Base-by-base conservation (phyloP, 2,113 vertebrate species). In the Misgurnus anguillicaudatus region DNA sequence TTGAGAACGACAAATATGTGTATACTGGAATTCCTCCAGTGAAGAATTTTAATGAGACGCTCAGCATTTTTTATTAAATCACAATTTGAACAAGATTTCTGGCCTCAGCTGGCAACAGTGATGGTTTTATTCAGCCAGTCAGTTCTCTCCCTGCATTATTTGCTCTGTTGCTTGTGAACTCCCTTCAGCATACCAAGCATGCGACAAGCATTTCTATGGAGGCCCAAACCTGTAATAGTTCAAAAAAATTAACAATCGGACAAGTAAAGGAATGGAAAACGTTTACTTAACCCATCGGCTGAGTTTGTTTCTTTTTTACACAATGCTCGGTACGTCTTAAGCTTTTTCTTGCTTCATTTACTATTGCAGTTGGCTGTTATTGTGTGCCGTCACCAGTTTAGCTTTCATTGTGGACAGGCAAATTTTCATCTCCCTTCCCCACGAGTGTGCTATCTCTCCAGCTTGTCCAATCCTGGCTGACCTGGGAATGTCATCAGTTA, bases 401-500 rank as follows among this genome's bases (percentile, higher is more conserved):
- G 24, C 14, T 31, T 69, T 69, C 63, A 66, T 10, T 19, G 0
- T 66, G 39, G 11, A 68, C 6, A 1, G 6, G 16, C 21, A 48
- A 11, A 31, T 67, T 47, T 21, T 3, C 21, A 72, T 5, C 4
- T 16, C 38, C 69, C 10, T 17, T 42, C 42, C 10, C 31, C 31
- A 17, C 38, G 24, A 31, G 24, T 31, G 24, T 31, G 24, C 24
- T 31, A 31, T 51, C 13, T 14, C 11, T 51, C 47, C 38, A 62
- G 9, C 19, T 62, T 8, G 36, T 74, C 24, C 14, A 51, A 24
- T n/a, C 9, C 21, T 4, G 58, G 19, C 31, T 51, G 19, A 51
- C 16, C 7, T 3, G 31, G 47, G 60, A 64, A 76, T 53, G 74
- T 53, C 74, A 64, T 45, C 74, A 51, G 17, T 76, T 31, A 76